Conservation (phyloP, 2,113 vertebrate species). For the Nipponia nippon region DNA sequence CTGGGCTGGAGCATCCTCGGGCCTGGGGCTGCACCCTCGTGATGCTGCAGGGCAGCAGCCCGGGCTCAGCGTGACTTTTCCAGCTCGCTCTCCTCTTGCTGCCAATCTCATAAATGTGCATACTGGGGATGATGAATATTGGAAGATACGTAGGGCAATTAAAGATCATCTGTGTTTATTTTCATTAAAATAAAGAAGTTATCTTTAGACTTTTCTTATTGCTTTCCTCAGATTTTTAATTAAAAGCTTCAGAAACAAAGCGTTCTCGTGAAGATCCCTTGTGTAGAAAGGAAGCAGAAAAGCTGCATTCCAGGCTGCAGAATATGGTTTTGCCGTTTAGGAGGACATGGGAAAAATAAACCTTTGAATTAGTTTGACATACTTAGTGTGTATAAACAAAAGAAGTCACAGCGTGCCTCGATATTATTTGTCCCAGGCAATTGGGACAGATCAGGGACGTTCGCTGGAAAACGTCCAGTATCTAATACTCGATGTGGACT, state of each 20-base stretch:
- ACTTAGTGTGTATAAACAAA: constrained; percentile 67
- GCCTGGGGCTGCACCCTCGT: accelerated
- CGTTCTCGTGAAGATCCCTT: constrained; percentile 26
- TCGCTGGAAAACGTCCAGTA: constrained; percentile 49
- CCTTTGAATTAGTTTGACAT: constrained; percentile 51
- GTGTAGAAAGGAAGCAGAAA: background rate
- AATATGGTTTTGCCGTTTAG: constrained; percentile 35
- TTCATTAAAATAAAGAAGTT: constrained; percentile 5
- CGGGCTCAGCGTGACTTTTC: background rate
- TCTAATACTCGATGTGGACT: accelerated
- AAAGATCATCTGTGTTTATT: background rate
- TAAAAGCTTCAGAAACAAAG: constrained; percentile 44
- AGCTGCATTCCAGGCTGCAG: constrained; percentile 31
- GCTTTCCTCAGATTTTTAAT: constrained; percentile 53
- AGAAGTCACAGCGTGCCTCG: constrained; percentile 50
- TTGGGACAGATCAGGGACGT: background rate
- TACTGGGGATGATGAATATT: background rate
- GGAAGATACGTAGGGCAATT: background rate
- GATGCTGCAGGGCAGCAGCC: background rate
- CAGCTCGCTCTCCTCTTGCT: background rate
- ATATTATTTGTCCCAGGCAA: constrained; percentile 60
- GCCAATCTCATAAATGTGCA: background rate
- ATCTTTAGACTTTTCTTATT: constrained; percentile 29
- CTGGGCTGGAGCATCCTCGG: background rate
- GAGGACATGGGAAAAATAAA: constrained; percentile 56